These are phyloP conservation scores for Drosophila nikananu DNA, from an alignment of 1,140 invertebrate species.

Conservation along the genomic window DNA sequence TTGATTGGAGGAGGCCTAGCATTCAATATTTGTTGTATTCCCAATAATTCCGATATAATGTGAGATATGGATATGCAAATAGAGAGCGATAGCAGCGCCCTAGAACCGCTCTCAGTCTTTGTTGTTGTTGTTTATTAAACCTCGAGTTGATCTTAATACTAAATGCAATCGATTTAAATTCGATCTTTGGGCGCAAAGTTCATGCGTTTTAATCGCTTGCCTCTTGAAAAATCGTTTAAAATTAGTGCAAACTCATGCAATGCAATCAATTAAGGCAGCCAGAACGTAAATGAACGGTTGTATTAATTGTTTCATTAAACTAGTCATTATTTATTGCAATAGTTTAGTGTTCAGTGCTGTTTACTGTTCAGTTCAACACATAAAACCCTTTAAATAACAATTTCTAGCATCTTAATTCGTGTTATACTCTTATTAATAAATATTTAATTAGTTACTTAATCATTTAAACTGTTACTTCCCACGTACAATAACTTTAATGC, in stretches of 20 bases:
- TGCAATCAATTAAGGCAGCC: not conserved
- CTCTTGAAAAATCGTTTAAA: not conserved
- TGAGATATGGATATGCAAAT: not conserved
- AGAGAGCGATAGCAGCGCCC: constrained; percentile 3
- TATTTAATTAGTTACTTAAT: not conserved
- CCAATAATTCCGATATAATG: not conserved
- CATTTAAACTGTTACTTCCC: no score
- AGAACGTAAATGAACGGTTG: not conserved
- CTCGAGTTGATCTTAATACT: not conserved
- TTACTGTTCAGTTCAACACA: no score
- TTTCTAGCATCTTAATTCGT: not conserved
- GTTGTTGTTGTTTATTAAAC: not conserved
- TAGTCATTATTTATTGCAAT: no score
- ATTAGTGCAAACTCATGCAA: not conserved
- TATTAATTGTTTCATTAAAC: no score
- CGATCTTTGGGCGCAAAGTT: not conserved
- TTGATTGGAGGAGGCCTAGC: not conserved
- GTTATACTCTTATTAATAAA: no score
- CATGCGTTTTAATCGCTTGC: not conserved
- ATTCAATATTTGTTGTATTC: not conserved
- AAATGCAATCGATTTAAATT: not conserved
- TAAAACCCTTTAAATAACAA: not conserved
- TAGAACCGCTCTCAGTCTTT: not conserved
- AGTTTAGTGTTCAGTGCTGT: no score
- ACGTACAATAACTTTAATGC: not conserved